Conservation (phyloP, 2,113 vertebrate species). For the Aegithalos caudatus region DNA sequence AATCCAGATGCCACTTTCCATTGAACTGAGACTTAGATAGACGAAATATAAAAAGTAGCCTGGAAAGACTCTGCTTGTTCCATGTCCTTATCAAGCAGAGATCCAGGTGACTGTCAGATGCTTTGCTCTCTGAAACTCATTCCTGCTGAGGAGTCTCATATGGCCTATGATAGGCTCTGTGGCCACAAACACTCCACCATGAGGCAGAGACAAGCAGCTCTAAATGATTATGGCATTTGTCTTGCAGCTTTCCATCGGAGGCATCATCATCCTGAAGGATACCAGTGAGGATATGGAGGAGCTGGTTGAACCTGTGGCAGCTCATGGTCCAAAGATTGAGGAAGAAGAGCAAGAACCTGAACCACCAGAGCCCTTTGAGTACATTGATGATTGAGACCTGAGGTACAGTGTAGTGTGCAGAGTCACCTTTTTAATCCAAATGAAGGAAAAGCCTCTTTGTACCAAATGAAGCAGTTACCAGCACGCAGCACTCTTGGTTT, state of each 20-base stretch:
- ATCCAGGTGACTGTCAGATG: not conserved
- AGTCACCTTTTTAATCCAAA: not conserved
- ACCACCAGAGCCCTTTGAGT: constrained; percentile 95
- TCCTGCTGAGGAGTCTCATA: not conserved
- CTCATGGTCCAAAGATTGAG: constrained; percentile 96
- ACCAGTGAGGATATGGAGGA: constrained; percentile 96
- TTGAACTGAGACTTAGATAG: not conserved
- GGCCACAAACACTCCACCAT: not conserved
- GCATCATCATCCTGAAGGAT: constrained; percentile 97
- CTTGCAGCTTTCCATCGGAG: constrained; percentile 89
- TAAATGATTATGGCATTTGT: not conserved
- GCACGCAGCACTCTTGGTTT: not conserved
- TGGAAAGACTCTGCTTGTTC: not conserved
- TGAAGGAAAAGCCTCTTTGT: not conserved
- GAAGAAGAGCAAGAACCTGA: constrained; percentile 98
- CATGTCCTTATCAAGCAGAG: not conserved
- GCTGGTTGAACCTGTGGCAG: constrained; percentile 94
- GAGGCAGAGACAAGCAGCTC: not conserved
- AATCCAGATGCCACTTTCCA: not conserved
- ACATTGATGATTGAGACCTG: constrained; percentile 87
- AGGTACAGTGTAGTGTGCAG: constrained; percentile 1
- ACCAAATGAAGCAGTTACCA: not conserved
- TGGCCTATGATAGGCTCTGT: not conserved
- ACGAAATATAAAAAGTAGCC: not conserved
- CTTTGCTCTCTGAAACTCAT: not conserved